Evolutionary conservation across 2,888 invertebrate species (phyloP).

Genomic region (Teleogryllus oceanicus): DNA sequence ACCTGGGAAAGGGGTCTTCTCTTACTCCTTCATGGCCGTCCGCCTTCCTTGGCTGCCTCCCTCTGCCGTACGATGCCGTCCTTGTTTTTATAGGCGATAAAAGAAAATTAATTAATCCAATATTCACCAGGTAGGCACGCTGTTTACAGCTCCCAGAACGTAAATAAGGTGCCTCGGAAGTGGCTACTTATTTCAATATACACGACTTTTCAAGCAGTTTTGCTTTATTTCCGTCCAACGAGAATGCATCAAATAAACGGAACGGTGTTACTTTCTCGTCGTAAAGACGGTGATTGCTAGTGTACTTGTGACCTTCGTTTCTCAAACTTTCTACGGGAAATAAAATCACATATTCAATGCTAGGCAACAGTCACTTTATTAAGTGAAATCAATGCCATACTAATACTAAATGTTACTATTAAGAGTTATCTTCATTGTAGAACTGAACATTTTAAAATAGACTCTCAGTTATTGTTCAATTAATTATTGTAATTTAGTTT

Average conservation of each 20-base stretch:
- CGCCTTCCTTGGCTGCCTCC: background rate
- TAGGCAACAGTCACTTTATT: too few species aligned
- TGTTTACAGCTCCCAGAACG: background rate
- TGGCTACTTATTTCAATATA: conserved; percentile 3
- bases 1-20: background rate
- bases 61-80: background rate
- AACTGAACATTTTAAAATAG: too few species aligned
- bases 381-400: too few species aligned
- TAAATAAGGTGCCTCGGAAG: background rate
- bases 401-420: too few species aligned
- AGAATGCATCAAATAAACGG: background rate
- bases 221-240: background rate
- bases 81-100: background rate
- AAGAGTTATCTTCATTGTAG: too few species aligned
- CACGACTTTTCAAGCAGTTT: conserved; percentile 11
- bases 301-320: too few species aligned
- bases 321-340: too few species aligned
- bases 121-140: background rate
- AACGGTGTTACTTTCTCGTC: background rate
- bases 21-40: background rate
- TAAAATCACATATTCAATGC: too few species aligned
- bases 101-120: background rate
- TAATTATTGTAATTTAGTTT: too few species aligned
- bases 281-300: background rate
- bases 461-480: too few species aligned